These are phyloP conservation scores for Heterodera carotae DNA, from an alignment of 1,140 invertebrate genomes.

Conservation along the genomic window DNA sequence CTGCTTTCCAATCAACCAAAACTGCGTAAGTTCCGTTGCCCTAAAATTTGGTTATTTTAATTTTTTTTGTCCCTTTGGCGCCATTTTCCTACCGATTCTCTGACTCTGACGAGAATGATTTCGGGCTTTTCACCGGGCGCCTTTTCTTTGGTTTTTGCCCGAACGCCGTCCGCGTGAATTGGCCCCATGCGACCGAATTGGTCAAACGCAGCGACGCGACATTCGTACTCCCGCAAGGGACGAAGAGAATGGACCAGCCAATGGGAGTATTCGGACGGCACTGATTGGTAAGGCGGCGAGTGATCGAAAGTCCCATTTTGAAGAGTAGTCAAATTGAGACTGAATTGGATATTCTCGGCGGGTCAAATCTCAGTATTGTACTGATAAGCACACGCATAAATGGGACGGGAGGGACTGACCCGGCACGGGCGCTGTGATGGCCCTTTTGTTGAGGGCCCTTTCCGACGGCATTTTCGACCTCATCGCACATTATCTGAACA, in stretches of 20 bases:
- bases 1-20: slow-evolving; percentile 46
- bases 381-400: not conserved
- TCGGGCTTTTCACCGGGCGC: slow-evolving; percentile 36
- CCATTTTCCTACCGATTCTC: slow-evolving; percentile 1
- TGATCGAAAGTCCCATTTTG: not conserved
- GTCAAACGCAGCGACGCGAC: slow-evolving; percentile 44
- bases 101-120: slow-evolving; percentile 25
- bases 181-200: slow-evolving; percentile 46
- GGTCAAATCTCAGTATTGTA: not conserved
- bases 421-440: too few species aligned
- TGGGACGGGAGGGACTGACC: slow-evolving; percentile 13
- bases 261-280: slow-evolving; percentile 43
- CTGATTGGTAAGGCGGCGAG: slow-evolving; percentile 33
- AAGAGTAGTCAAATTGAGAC: not conserved
- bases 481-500: slow-evolving; percentile 5
- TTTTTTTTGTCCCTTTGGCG: not conserved
- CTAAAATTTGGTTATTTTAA: not conserved
- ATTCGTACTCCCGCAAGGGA: slow-evolving; percentile 39
- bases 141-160: slow-evolving; percentile 38
- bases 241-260: slow-evolving; percentile 39
- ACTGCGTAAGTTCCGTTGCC: slow-evolving; percentile 22
- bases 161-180: slow-evolving; percentile 1
- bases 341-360: slow-evolving; percentile 17
- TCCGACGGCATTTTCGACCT: not conserved
- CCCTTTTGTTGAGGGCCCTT: slow-evolving; percentile 20